Base-by-base conservation (phyloP, 1,140 invertebrate genomes). In the Drosophila lacertosa region DNA sequence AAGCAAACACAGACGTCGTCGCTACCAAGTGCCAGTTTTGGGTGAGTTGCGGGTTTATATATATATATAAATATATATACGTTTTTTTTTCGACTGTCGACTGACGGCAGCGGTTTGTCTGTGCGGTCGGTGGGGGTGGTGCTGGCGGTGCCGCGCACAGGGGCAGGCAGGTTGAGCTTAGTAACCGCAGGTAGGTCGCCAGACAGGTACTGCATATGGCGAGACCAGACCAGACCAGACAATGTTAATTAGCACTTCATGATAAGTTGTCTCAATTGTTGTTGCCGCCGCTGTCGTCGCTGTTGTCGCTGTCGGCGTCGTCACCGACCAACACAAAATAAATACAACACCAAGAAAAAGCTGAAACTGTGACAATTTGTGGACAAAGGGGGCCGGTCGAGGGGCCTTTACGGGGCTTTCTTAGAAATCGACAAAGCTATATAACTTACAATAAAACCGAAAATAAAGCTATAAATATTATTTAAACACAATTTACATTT, bases 241-340 rank as follows among this genome's bases (percentile, higher is more conserved):
- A 84, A 84, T 84, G 81, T 84, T 84, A 84, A 84, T 84, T 84
- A 84, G 81, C 81, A 84, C 81, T 81, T 80, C 65, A 77, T 86
- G 81, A 84, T 81, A 84, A 86, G 81, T 86, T 86, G 81, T 77
- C 80, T 84, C 80, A 84, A 84, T 80, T 80, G 77, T 80, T 72
- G 77, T 74, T 68, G 51, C 37, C 54, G 65, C 35, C 13, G 13
- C 35, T 35, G 33, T 35, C 33, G 5, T 33, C 11, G 9, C 11
- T 2, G 32, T 33, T 48, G 63, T 67, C 65, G 76, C 58, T 65
- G 76, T 37, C 54, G 72, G 53, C 57, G 42, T 55, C 58, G 64
- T 67, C 48, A 59, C 51, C 33, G 47, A 47, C 22, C 54, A 64
- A 29, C 55, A 10, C 13, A 22, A 44, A 44, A 15, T 1, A 35